Evolutionary conservation across 37 sponge, comb jelly and placozoan genomes (phyloP).

Genomic region (Geodia barretti): DNA sequence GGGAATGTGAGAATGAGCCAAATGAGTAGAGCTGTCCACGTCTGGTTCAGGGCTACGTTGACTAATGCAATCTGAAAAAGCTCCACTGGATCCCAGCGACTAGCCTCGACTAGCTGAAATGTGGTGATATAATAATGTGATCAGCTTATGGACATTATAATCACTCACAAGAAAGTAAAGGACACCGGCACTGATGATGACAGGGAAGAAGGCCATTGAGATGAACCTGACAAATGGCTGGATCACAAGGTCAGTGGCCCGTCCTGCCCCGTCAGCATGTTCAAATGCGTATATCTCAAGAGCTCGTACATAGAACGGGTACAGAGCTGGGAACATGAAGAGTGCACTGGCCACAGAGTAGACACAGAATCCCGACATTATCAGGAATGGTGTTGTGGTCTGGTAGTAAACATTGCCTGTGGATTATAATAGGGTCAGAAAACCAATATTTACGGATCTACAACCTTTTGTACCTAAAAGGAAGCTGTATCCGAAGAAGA

Average conservation of each 20-base stretch:
- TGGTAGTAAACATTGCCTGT: constrained; percentile 62
- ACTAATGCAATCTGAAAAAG: constrained; percentile 59
- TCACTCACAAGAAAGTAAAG: constrained; percentile 76
- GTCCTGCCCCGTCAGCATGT: constrained; percentile 78
- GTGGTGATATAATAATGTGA: background rate
- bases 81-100: constrained; percentile 22
- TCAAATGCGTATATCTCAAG: constrained; percentile 74
- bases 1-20: constrained; percentile 76
- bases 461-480: constrained; percentile 52
- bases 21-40: constrained; percentile 81
- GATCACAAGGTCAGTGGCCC: constrained; percentile 68
- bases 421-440: background rate
- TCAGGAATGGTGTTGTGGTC: constrained; percentile 21
- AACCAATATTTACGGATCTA: background rate
- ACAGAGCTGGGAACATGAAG: constrained; percentile 86
- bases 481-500: constrained; percentile 70
- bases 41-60: constrained; percentile 83
- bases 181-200: constrained; percentile 65
- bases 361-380: constrained; percentile 75
- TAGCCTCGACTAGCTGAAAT: constrained; percentile 46
- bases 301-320: constrained; percentile 34
- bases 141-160: background rate
- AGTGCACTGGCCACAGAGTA: constrained; percentile 76
- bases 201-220: constrained; percentile 62
- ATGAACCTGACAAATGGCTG: constrained; percentile 81